phyloP scores from a whole-genome alignment of 2,113 vertebrate species.

The Anolis sagrei region DNA sequence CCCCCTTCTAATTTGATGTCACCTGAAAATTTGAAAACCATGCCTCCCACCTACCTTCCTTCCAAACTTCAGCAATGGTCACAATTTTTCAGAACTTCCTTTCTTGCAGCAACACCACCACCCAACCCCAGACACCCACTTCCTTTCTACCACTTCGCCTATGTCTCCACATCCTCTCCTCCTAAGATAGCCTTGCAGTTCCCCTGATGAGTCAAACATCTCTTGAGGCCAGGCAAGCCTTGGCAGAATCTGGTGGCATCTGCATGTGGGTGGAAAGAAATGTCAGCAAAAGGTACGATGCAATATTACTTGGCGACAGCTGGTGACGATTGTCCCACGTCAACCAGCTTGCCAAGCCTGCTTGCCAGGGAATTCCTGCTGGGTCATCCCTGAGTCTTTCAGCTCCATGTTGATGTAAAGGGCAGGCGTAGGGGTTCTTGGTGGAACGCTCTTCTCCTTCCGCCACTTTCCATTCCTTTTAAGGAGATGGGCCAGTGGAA shows the following conservation, averaged over 20 bases:
- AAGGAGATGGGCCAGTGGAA: too few species aligned
- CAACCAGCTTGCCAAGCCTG: conserved; percentile 18
- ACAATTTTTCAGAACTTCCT: not conserved
- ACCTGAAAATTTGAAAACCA: too few species aligned
- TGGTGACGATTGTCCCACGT: conserved; percentile 15
- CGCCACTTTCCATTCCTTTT: not conserved
- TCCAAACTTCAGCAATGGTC: not conserved
- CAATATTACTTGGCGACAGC: conserved; percentile 29
- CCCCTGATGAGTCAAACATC: not conserved
- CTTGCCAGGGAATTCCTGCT: conserved; percentile 51
- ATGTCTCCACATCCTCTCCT: too few species aligned
- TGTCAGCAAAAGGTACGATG: conserved; percentile 50
- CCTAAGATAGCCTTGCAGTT: not conserved
- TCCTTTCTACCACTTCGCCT: not conserved
- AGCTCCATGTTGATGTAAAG: conserved; percentile 41
- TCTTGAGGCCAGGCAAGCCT: accelerated
- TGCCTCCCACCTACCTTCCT: too few species aligned
- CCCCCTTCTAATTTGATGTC: too few species aligned
- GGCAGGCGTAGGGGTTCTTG: conserved; percentile 40
- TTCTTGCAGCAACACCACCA: too few species aligned
- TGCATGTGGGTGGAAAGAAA: conserved; percentile 45
- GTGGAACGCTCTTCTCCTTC: conserved; percentile 2
- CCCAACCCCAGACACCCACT: not conserved
- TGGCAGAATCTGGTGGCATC: conserved; percentile 15
- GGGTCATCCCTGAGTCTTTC: conserved; percentile 7